phyloP scores from a whole-genome alignment of 2,113 vertebrate species.

The Oncorhynchus mykiss region DNA sequence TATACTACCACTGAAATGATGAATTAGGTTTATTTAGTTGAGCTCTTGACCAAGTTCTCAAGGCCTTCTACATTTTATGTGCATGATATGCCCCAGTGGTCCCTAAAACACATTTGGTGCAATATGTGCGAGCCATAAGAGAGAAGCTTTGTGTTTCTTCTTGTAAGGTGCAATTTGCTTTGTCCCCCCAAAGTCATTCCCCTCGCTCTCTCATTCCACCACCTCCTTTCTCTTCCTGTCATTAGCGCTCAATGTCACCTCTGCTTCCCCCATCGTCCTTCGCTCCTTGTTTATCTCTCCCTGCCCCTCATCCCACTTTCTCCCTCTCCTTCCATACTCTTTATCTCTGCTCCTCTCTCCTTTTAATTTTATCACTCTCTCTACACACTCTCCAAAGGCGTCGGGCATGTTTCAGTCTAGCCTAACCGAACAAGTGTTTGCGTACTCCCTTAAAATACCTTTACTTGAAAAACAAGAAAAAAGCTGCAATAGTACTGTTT shows the following conservation, averaged over 20 bases:
- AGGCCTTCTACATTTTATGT: neutral
- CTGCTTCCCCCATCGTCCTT: neutral
- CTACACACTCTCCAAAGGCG: too few species aligned
- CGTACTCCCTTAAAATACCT: too few species aligned
- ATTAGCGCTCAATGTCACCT: neutral
- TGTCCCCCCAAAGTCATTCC: constrained; percentile 12
- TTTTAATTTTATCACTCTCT: too few species aligned
- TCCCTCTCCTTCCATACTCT: too few species aligned
- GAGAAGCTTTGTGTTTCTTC: neutral
- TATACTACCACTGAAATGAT: neutral
- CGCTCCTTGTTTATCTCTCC: neutral
- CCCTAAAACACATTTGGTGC: too few species aligned
- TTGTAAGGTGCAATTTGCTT: constrained; percentile 8
- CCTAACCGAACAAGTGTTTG: too few species aligned
- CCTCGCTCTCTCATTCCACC: neutral
- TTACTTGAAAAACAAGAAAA: too few species aligned
- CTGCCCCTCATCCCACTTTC: neutral
- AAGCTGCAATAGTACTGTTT: too few species aligned
- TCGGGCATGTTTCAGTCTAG: too few species aligned
- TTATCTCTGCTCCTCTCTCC: too few species aligned
- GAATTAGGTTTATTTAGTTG: neutral
- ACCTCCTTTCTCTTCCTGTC: neutral
- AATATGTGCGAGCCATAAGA: too few species aligned
- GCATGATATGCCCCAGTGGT: neutral
- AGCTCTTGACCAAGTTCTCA: too few species aligned